phyloP scores from a whole-genome alignment of 2,113 vertebrate genomes.

The Chiloscyllium plagiosum region DNA sequence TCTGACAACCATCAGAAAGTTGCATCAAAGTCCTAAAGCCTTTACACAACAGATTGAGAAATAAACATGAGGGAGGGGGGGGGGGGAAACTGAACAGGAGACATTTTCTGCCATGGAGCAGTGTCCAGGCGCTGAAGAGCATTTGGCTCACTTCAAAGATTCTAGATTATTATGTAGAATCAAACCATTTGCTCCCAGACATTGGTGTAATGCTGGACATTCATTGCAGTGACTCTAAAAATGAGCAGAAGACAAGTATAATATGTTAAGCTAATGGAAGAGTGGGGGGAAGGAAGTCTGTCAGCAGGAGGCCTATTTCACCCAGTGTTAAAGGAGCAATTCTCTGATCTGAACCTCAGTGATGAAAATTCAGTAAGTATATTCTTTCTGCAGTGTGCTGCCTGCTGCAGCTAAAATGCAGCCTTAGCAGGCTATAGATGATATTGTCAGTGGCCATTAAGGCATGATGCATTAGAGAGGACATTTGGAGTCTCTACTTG shows the following conservation, averaged over 20 bases:
- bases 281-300: background rate
- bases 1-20: too few species aligned
- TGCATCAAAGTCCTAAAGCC: too few species aligned
- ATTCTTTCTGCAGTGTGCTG: background rate
- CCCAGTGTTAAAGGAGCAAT: background rate
- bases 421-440: background rate
- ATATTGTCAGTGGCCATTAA: background rate
- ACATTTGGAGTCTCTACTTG: too few species aligned
- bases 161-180: background rate
- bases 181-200: too few species aligned
- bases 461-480: background rate
- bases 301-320: background rate
- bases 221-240: too few species aligned
- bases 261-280: too few species aligned
- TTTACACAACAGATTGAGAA: too few species aligned
- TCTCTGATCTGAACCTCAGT: background rate
- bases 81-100: background rate
- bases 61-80: background rate
- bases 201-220: too few species aligned
- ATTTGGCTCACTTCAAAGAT: background rate
- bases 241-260: too few species aligned
- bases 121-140: background rate
- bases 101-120: background rate
- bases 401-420: background rate
- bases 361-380: background rate